phyloP scores from a whole-genome alignment of 2,797 vertebrate genomes.

The Amazonetta brasiliensis region DNA sequence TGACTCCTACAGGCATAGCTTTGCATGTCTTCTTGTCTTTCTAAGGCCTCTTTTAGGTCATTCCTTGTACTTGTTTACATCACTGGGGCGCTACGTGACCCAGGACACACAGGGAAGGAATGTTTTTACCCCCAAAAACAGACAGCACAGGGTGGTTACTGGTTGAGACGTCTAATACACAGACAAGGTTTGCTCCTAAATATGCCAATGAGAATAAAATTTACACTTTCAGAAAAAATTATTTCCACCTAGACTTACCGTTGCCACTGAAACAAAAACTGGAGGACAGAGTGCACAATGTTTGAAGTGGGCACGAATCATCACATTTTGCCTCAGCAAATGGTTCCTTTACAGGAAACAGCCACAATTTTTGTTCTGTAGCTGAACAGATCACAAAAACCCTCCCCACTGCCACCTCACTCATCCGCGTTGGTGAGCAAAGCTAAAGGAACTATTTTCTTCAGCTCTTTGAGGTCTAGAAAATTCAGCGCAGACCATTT shows the following conservation, averaged over 20 bases:
- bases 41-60: neutral
- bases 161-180: accelerated
- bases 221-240: neutral
- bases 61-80: neutral
- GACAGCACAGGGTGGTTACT: accelerated
- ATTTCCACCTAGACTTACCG: neutral
- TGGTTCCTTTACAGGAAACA: slow-evolving; percentile 3
- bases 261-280: slow-evolving; percentile 6
- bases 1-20: neutral
- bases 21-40: neutral
- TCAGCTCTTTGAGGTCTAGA: neutral
- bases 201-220: neutral
- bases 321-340: neutral
- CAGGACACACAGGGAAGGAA: neutral
- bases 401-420: neutral
- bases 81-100: neutral
- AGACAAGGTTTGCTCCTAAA: neutral
- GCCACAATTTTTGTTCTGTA: slow-evolving; percentile 6
- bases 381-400: neutral
- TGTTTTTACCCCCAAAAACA: neutral
- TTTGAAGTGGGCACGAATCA: neutral
- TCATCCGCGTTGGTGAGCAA: neutral
- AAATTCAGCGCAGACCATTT: neutral
- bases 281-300: accelerated
- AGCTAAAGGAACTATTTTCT: neutral